phyloP scores from a whole-genome alignment of 2,888 invertebrate genomes.

The Hirtodrosophila confusa region DNA sequence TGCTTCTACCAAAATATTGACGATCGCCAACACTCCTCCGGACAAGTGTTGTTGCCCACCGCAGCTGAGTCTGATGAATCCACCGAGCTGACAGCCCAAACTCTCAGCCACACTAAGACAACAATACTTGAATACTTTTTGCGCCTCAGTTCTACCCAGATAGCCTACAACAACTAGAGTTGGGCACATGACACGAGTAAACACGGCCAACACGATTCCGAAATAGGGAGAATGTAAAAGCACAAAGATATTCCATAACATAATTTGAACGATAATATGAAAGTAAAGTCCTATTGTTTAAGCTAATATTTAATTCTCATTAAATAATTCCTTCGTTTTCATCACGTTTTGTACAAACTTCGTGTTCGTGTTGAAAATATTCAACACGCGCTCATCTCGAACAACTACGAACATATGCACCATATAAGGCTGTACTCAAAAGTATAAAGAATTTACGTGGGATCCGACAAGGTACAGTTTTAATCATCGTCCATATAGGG shows the following conservation, averaged over 20 bases:
- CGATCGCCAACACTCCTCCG: conserved; percentile 29
- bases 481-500: conserved; percentile 28
- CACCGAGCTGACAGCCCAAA: conserved; percentile 50
- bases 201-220: too few species aligned
- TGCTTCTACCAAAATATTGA: conserved; percentile 68
- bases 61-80: conserved; percentile 42
- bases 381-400: too few species aligned
- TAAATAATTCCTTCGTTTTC: too few species aligned
- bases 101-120: conserved; percentile 32
- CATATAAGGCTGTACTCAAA: not conserved
- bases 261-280: too few species aligned
- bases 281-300: too few species aligned
- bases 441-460: conserved; percentile 34
- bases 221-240: too few species aligned
- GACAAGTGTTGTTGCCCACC: conserved; percentile 70
- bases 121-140: conserved; percentile 38
- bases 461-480: conserved; percentile 18
- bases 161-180: not conserved
- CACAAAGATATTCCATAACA: too few species aligned
- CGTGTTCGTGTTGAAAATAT: too few species aligned
- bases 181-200: too few species aligned
- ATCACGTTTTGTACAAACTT: too few species aligned
- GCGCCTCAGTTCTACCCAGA: conserved; percentile 40
- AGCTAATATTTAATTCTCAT: too few species aligned
- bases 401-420: not conserved